Evolutionary conservation across 2,888 invertebrate species (phyloP).

Genomic region (Drosophila siamana): DNA sequence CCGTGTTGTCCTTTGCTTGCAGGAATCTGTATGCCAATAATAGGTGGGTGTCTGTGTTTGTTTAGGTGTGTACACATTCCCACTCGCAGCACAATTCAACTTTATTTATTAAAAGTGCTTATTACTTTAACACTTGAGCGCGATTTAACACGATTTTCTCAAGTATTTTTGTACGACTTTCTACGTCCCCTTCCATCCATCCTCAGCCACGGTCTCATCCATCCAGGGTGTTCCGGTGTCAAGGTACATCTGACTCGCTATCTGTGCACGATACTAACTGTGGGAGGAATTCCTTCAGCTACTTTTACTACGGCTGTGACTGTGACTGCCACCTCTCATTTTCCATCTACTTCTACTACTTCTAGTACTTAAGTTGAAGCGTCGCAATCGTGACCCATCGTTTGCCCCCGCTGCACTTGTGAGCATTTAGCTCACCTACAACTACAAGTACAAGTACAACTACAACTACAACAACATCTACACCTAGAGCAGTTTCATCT

Average conservation of each 20-base stretch:
- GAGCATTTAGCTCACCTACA: constrained; percentile 52
- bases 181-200: constrained; percentile 1
- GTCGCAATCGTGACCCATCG: constrained; percentile 49
- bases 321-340: neutral
- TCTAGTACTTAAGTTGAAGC: constrained; percentile 56
- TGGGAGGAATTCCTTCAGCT: constrained; percentile 29
- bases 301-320: constrained; percentile 19
- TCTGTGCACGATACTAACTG: neutral
- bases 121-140: constrained; percentile 81
- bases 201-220: constrained; percentile 26
- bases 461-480: constrained; percentile 11
- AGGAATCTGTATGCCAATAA: constrained; percentile 17
- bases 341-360: constrained; percentile 10
- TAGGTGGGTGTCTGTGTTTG: constrained; percentile 2
- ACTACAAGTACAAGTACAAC: constrained; percentile 4
- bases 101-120: constrained; percentile 81
- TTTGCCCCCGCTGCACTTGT: constrained; percentile 44
- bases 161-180: constrained; percentile 74
- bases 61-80: neutral
- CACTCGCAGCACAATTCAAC: constrained; percentile 51
- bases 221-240: constrained; percentile 47
- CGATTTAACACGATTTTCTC: constrained; percentile 82
- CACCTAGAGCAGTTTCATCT: constrained; percentile 68
- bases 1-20: neutral
- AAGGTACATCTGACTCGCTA: constrained; percentile 47